A percentile compares a stretch with the other conserved stretches of the same genome.
Evolutionary conservation across 1,140 invertebrate species (phyloP).

Genomic region (Zaprionus ghesquierei): DNA sequence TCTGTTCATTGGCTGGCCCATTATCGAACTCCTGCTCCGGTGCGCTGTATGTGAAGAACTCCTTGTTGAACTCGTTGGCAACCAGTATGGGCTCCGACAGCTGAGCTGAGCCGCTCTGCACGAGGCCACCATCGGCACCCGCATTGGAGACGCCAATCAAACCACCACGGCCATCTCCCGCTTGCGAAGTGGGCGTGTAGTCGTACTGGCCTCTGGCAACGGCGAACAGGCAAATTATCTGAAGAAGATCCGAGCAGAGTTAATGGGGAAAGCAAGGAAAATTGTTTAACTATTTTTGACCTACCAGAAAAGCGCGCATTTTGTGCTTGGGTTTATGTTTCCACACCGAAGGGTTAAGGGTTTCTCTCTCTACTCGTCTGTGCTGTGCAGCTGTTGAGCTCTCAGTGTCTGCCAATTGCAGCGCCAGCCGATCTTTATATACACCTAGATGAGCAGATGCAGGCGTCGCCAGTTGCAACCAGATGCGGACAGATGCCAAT

Average conservation of each 20-base stretch:
- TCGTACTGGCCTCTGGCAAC: constrained; percentile 60
- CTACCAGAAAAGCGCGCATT: constrained; percentile 72
- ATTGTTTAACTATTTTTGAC: neutral
- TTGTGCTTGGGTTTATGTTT: constrained; percentile 39
- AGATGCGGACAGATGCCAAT: constrained; percentile 28
- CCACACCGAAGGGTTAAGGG: constrained; percentile 32
- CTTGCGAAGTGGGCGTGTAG: constrained; percentile 44
- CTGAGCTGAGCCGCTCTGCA: constrained; percentile 43
- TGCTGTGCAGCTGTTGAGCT: constrained; percentile 50
- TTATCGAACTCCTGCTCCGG: constrained; percentile 71
- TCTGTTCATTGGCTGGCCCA: constrained; percentile 39
- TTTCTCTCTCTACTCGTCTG: constrained; percentile 26
- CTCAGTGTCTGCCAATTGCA: constrained; percentile 54
- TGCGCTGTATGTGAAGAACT: constrained; percentile 66
- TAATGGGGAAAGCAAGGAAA: neutral
- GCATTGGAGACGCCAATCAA: constrained; percentile 10
- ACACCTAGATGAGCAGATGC: neutral
- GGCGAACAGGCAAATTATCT: constrained; percentile 64
- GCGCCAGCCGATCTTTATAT: constrained; percentile 53
- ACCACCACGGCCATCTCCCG: constrained; percentile 40
- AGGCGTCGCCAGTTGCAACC: constrained; percentile 4
- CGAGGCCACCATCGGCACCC: neutral
- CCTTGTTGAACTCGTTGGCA: constrained; percentile 65
- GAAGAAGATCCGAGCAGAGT: neutral
- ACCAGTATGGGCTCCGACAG: constrained; percentile 48